Conservation (phyloP, 2,888 invertebrate genomes). For the Willowsia nigromaculata region DNA sequence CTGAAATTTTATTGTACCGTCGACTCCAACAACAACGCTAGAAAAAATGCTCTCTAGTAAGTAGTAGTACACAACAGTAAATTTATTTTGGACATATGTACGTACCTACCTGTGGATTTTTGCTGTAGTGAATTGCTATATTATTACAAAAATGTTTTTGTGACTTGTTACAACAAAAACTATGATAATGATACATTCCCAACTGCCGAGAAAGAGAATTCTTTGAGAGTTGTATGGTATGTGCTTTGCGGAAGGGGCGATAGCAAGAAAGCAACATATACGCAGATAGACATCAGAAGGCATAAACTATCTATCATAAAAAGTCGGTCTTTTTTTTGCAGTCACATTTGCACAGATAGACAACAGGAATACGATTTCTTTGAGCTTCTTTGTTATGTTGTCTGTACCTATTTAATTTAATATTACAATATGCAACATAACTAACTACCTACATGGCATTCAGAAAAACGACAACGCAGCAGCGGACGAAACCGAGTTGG, state of each 20-base stretch:
- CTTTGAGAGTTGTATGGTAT: neutral
- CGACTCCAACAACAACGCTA: neutral
- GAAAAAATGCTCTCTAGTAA: neutral
- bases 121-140: conserved; percentile 19
- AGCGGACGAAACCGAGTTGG: neutral
- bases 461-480: neutral
- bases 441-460: neutral
- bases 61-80: neutral
- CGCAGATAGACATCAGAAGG: conserved; percentile 23
- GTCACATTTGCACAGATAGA: neutral
- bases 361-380: neutral
- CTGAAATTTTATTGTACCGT: conserved; percentile 40
- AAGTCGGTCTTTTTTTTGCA: conserved; percentile 31
- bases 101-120: conserved; percentile 58
- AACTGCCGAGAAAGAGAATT: conserved; percentile 19
- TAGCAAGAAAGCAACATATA: neutral
- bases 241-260: neutral
- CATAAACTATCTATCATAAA: conserved; percentile 46
- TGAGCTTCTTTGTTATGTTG: neutral
- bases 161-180: neutral
- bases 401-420: conserved; percentile 2
- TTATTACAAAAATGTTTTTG: neutral
- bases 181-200: conserved; percentile 4
- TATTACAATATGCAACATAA: neutral
- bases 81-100: neutral